Evolutionary conservation across 2,888 invertebrate genomes (phyloP).

Genomic region (Acronicta leporina): DNA sequence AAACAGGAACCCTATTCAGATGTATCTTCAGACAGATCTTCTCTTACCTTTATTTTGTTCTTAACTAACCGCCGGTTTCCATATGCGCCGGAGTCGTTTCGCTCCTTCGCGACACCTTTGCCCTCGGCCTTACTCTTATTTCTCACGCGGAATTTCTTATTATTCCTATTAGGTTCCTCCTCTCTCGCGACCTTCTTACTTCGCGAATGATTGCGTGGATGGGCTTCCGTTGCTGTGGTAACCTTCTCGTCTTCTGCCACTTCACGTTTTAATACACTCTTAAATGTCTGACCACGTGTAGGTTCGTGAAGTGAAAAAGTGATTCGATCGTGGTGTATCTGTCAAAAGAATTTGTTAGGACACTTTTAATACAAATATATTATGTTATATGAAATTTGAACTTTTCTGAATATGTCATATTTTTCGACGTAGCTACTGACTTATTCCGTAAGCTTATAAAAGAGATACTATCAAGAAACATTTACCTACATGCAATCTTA

Average conservation of each 20-base stretch:
- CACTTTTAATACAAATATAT: neutral
- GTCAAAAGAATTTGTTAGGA: slow-evolving; percentile 13
- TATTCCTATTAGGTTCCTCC: slow-evolving; percentile 50
- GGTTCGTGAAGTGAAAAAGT: slow-evolving; percentile 85
- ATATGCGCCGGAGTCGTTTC: slow-evolving; percentile 73
- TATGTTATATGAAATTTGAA: no score
- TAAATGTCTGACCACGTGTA: slow-evolving; percentile 81
- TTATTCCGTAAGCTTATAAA: no score
- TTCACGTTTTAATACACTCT: slow-evolving; percentile 81
- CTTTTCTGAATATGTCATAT: no score
- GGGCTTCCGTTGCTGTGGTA: slow-evolving; percentile 54
- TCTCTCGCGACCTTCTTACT: slow-evolving; percentile 63
- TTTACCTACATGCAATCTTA: no score
- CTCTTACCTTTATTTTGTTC: slow-evolving; percentile 78
- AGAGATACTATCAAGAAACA: neutral
- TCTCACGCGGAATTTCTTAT: slow-evolving; percentile 68
- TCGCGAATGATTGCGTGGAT: slow-evolving; percentile 52
- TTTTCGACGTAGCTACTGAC: no score
- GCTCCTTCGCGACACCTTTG: slow-evolving; percentile 76
- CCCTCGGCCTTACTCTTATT: slow-evolving; percentile 71
- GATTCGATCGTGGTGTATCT: slow-evolving; percentile 85
- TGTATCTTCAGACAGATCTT: slow-evolving; percentile 79
- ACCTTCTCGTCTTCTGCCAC: slow-evolving; percentile 61
- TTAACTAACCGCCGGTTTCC: slow-evolving; percentile 63
- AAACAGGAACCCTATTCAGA: slow-evolving; percentile 67